Conservation (phyloP, 2,888 invertebrate genomes). For the Calliphora vomitoria region DNA sequence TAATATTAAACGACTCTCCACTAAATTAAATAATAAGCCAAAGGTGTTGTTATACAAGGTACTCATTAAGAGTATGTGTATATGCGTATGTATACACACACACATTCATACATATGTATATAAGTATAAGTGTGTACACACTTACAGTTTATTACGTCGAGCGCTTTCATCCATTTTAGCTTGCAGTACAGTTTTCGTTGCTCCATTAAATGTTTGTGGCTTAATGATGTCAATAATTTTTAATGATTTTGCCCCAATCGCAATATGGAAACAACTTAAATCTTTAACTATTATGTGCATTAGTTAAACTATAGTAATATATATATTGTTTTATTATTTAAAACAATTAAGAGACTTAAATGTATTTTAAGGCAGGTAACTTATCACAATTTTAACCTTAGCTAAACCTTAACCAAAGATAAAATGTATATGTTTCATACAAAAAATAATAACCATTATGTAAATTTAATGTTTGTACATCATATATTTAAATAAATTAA, state of each 20-base stretch:
- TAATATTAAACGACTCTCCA: conserved; percentile 60
- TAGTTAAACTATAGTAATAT: neutral
- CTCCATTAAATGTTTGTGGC: conserved; percentile 38
- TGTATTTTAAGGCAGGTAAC: neutral
- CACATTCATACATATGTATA: neutral
- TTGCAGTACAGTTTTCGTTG: conserved; percentile 30
- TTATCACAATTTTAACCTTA: neutral
- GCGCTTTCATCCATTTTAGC: conserved; percentile 35
- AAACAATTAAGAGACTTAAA: conserved; percentile 40
- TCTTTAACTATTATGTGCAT: conserved; percentile 20
- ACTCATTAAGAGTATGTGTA: neutral
- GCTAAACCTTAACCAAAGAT: too few relatives aligned
- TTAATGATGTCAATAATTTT: conserved; percentile 62
- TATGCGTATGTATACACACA: neutral
- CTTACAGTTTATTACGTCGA: conserved; percentile 28
- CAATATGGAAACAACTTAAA: conserved; percentile 18
- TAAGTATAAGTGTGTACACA: conserved; percentile 11
- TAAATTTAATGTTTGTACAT: neutral
- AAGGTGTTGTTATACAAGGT: conserved; percentile 51
- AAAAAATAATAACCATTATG: neutral
- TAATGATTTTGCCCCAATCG: conserved; percentile 43
- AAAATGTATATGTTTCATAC: too few relatives aligned
- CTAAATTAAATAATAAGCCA: conserved; percentile 68
- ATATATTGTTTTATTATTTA: neutral
- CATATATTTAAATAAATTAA: too few relatives aligned